Conservation (phyloP, 1,140 invertebrate genomes). For the Drosophila mayri region DNA sequence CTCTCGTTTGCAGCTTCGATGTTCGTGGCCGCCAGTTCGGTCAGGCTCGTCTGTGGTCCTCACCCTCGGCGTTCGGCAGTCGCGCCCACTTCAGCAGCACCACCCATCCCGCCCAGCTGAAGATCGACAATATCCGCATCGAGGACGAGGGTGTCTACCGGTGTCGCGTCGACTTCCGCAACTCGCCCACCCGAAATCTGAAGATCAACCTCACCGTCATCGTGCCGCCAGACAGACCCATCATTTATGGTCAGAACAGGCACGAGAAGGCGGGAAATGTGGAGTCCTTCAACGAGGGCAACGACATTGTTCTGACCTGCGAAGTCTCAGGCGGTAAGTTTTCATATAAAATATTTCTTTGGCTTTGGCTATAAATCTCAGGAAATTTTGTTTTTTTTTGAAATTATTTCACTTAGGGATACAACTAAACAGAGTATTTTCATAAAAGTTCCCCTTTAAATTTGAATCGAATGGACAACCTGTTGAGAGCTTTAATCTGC, state of each 20-base stretch:
- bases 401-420: neutral
- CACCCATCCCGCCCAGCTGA: constrained; percentile 89
- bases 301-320: constrained; percentile 92
- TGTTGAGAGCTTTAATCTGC: neutral
- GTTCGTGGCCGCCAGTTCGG: constrained; percentile 90
- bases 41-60: constrained; percentile 92
- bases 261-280: constrained; percentile 91
- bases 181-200: constrained; percentile 93
- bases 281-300: constrained; percentile 95
- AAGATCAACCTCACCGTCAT: constrained; percentile 95
- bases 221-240: constrained; percentile 93
- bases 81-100: constrained; percentile 91
- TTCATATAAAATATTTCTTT: neutral
- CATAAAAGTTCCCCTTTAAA: neutral
- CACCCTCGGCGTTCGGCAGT: constrained; percentile 90
- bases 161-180: constrained; percentile 94
- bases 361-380: neutral
- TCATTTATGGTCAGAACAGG: constrained; percentile 93
- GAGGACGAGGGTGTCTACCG: constrained; percentile 93
- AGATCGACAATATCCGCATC: constrained; percentile 90
- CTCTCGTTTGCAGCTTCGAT: constrained; percentile 90
- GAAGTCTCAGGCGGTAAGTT: constrained; percentile 93
- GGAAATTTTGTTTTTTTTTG: too few species aligned
- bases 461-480: neutral
- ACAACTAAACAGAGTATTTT: too few species aligned